phyloP scores from a whole-genome alignment of 23 tunicate species.

The Ascidia mentula region DNA sequence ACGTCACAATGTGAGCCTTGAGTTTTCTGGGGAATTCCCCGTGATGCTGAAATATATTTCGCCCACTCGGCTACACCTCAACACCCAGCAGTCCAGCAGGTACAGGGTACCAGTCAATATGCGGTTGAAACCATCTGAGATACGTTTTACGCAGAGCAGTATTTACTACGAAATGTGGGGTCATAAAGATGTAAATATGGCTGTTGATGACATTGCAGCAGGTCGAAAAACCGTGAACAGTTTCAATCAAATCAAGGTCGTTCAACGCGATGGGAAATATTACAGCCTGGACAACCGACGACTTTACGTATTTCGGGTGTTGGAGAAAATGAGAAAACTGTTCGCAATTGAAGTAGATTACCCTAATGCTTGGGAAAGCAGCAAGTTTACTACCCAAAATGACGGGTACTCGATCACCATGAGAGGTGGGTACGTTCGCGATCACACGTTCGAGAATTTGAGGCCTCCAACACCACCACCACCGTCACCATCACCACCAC shows the following conservation, averaged over 20 bases:
- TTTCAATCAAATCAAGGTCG: background rate
- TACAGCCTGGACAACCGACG: background rate
- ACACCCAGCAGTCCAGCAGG: no score
- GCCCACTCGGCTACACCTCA: no score
- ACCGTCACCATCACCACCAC: no score
- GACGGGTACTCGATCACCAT: background rate
- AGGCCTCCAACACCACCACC: background rate
- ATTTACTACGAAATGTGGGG: background rate
- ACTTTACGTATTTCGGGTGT: no score
- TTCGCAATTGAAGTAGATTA: background rate
- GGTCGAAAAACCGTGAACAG: background rate
- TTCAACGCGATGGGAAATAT: background rate
- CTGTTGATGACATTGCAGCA: background rate
- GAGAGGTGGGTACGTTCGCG: background rate
- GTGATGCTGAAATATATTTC: no score
- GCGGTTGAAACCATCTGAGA: background rate
- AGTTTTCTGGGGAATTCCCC: no score
- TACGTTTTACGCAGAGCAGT: background rate
- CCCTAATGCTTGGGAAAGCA: background rate
- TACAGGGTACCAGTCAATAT: no score
- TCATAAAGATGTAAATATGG: background rate
- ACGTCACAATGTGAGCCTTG: no score
- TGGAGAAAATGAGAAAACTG: background rate
- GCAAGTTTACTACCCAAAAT: background rate
- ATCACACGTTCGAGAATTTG: background rate